phyloP scores from a whole-genome alignment of 2,888 invertebrate genomes.

The Eledona agricola region DNA sequence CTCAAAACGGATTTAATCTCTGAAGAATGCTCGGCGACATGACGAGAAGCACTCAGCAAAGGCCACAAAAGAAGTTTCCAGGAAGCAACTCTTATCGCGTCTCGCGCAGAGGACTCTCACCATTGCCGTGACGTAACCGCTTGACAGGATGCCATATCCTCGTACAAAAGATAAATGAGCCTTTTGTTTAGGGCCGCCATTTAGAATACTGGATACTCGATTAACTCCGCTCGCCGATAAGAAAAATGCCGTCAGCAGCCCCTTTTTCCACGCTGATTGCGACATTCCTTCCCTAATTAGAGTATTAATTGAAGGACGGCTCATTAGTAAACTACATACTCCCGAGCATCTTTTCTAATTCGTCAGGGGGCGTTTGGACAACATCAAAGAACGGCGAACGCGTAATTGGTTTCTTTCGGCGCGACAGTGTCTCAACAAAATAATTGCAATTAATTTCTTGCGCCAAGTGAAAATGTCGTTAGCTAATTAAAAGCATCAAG shows the following conservation, averaged over 20 bases:
- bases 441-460: constrained; percentile 16
- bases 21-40: constrained; percentile 20
- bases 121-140: constrained; percentile 41
- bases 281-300: not conserved
- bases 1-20: constrained; percentile 27
- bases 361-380: not conserved
- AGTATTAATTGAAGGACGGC: constrained; percentile 1
- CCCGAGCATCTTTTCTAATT: constrained; percentile 3
- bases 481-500: no score
- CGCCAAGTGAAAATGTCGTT: constrained; percentile 1
- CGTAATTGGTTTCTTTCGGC: constrained; percentile 9
- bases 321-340: constrained; percentile 1
- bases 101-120: constrained; percentile 47
- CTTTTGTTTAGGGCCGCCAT: constrained; percentile 43
- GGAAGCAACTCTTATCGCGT: constrained; percentile 53
- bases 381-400: constrained; percentile 10
- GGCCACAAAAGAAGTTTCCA: constrained; percentile 53
- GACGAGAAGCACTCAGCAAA: constrained; percentile 49
- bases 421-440: not conserved
- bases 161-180: constrained; percentile 47
- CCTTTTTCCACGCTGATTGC: not conserved
- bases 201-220: constrained; percentile 32
- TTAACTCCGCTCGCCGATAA: constrained; percentile 22
- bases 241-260: not conserved
- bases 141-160: constrained; percentile 46